A percentile compares a stretch with the other conserved stretches of the same genome.
Conservation (phyloP, 2,888 invertebrate genomes). For the Busseola fusca region DNA sequence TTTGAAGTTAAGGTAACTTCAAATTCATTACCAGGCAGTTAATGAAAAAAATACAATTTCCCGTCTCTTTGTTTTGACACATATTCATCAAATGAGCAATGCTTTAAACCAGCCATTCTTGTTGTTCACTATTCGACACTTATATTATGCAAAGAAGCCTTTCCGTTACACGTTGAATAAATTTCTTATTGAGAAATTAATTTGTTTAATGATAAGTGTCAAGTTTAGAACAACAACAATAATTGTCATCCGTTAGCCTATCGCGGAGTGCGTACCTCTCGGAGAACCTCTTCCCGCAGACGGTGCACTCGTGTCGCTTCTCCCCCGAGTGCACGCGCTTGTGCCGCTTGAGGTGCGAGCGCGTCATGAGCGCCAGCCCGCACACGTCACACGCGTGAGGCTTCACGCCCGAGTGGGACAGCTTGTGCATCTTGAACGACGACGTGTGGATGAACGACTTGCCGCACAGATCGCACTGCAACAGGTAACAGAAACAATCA, state of each 20-base stretch:
- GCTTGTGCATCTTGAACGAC: slow-evolving; percentile 91
- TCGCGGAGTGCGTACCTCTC: slow-evolving; percentile 74
- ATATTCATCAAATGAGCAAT: no score
- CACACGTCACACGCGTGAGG: slow-evolving; percentile 90
- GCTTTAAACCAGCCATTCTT: no score
- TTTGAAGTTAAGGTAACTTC: no score
- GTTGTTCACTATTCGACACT: no score
- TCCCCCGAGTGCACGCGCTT: slow-evolving; percentile 91
- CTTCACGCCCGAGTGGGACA: slow-evolving; percentile 90
- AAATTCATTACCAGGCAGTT: no score
- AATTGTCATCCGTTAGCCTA: not conserved
- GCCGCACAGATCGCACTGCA: slow-evolving; percentile 90
- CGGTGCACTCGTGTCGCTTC: slow-evolving; percentile 88
- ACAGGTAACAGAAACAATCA: slow-evolving; percentile 21
- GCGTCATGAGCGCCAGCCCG: slow-evolving; percentile 90
- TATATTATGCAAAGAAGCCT: no score
- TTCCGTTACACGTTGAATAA: no score
- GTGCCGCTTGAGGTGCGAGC: slow-evolving; percentile 91
- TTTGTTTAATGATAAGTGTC: not conserved
- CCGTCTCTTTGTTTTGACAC: no score
- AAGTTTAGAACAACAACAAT: not conserved
- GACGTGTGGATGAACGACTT: slow-evolving; percentile 92
- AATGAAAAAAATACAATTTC: no score
- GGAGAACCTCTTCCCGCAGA: slow-evolving; percentile 90
- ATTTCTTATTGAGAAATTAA: not conserved